These are phyloP conservation scores for Eunapius fragilis DNA, from an alignment of 37 sponge, comb jelly and placozoan species.

Conservation along the genomic window DNA sequence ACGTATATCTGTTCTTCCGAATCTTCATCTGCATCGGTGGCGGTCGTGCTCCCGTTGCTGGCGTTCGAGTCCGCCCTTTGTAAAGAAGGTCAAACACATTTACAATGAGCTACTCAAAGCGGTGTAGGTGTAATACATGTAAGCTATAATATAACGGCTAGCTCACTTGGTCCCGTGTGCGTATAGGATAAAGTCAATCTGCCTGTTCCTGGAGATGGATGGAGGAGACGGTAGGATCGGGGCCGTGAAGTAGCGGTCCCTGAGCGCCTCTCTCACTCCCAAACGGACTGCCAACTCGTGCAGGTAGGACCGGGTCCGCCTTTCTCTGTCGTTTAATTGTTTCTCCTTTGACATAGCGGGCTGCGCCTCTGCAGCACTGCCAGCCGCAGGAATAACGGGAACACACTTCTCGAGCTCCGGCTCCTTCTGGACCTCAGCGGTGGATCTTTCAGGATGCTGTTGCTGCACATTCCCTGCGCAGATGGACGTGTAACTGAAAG, in stretches of 20 bases:
- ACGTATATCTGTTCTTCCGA: neutral
- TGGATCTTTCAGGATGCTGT: neutral
- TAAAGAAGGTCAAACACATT: too few species aligned
- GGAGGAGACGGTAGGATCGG: neutral
- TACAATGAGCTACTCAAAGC: too few species aligned
- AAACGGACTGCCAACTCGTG: conserved; percentile 32
- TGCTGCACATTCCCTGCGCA: neutral
- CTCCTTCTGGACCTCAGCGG: neutral
- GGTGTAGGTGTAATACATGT: too few species aligned
- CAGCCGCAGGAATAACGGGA: too few species aligned
- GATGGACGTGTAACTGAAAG: neutral
- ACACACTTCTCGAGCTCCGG: neutral
- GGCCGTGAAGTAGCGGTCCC: neutral
- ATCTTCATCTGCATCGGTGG: neutral
- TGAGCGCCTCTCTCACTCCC: conserved; percentile 31
- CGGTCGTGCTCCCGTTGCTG: neutral
- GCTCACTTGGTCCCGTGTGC: neutral
- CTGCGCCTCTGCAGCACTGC: neutral
- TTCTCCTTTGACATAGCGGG: neutral
- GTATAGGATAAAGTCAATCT: neutral
- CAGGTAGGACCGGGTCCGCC: conserved; percentile 12
- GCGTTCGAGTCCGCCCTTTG: neutral
- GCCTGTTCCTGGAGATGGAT: neutral
- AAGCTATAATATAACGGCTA: too few species aligned
- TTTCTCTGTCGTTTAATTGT: neutral